phyloP scores from a whole-genome alignment of 2,113 vertebrate genomes.

The Chloebia gouldiae region DNA sequence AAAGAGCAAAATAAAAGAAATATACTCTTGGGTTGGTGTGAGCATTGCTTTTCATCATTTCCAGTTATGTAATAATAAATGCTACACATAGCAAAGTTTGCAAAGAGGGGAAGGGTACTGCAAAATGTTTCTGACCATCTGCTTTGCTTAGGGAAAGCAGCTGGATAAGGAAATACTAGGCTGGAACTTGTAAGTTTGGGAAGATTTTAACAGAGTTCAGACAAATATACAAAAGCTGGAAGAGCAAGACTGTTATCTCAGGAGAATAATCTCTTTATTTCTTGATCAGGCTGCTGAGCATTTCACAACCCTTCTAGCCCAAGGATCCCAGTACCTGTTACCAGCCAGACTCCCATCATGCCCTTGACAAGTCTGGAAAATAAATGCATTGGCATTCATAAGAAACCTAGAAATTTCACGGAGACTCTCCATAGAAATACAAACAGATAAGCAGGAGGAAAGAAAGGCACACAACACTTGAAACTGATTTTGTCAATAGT shows the following conservation, averaged over 20 bases:
- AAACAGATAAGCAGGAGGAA: not conserved
- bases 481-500: not conserved
- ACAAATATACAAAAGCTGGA: not conserved
- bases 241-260: not conserved
- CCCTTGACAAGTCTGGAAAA: not conserved
- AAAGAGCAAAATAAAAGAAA: not conserved
- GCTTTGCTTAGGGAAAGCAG: not conserved
- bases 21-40: not conserved
- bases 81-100: not conserved
- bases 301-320: not conserved
- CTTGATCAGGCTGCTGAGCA: not conserved
- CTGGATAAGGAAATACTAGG: not conserved
- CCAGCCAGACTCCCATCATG: not conserved
- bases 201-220: not conserved
- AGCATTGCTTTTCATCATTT: not conserved
- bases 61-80: not conserved
- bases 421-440: not conserved
- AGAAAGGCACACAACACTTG: not conserved
- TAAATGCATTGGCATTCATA: not conserved
- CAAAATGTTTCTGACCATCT: not conserved
- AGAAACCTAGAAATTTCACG: not conserved
- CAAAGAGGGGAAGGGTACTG: not conserved
- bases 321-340: not conserved
- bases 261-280: not conserved
- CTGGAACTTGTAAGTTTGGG: not conserved